Evolutionary conservation across 2,797 vertebrate species (phyloP).

Genomic region (Lates japonicus): DNA sequence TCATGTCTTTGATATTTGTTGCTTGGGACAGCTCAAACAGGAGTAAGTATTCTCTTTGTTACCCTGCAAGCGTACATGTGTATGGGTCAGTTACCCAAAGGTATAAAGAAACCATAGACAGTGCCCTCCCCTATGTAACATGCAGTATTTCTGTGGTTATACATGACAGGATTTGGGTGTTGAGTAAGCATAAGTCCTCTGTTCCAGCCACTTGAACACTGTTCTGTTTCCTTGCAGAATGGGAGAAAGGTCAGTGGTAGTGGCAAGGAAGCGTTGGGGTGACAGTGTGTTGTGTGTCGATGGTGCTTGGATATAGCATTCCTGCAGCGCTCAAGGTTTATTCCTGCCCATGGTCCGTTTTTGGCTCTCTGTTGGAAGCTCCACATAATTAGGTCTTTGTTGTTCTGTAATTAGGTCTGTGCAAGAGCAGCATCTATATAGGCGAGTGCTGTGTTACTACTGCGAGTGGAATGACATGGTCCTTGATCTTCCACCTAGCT

Average conservation of each 20-base stretch:
- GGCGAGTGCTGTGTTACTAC: conserved; percentile 52
- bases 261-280: conserved; percentile 57
- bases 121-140: conserved; percentile 23
- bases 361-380: conserved; percentile 79
- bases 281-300: conserved; percentile 75
- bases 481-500: conserved; percentile 24
- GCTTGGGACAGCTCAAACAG: background rate
- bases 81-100: conserved; percentile 44
- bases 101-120: conserved; percentile 61
- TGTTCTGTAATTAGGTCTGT: conserved; percentile 67
- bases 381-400: conserved; percentile 85
- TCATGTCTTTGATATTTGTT: conserved; percentile 17
- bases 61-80: conserved; percentile 23
- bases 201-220: conserved; percentile 79
- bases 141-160: conserved; percentile 59
- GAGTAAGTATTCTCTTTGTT: conserved; percentile 51
- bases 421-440: conserved; percentile 52
- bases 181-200: conserved; percentile 71
- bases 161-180: conserved; percentile 68
- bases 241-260: conserved; percentile 71
- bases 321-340: conserved; percentile 77
- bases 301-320: conserved; percentile 74
- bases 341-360: conserved; percentile 76
- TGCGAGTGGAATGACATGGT: conserved; percentile 52
- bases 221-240: conserved; percentile 76